These are phyloP conservation scores for Dinomys branickii DNA, from an alignment of 2,113 vertebrate species.

Conservation along the genomic window DNA sequence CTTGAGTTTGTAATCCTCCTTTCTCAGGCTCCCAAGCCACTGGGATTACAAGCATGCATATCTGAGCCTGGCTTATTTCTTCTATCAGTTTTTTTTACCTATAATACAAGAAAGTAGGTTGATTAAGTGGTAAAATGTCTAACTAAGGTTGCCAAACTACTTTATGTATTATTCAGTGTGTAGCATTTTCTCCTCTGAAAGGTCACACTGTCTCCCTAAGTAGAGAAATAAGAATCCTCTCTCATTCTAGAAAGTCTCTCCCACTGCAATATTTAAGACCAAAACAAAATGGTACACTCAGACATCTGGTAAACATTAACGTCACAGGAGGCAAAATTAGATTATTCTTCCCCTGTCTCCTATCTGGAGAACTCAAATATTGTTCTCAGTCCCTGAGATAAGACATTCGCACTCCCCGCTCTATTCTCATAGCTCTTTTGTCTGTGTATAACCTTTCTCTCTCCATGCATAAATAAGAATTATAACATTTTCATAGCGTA, in stretches of 20 bases:
- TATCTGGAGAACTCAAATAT: not conserved
- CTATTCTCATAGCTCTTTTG: not conserved
- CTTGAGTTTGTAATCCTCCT: not conserved
- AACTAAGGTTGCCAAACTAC: not conserved
- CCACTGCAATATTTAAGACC: not conserved
- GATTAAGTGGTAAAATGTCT: not conserved
- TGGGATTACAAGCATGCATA: not conserved
- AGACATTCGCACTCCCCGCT: not conserved
- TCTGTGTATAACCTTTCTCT: not conserved
- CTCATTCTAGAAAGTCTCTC: not conserved
- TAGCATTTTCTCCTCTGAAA: not conserved
- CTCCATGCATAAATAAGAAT: not conserved
- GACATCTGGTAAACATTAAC: not conserved
- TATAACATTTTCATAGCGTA: not conserved
- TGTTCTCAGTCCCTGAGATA: not conserved
- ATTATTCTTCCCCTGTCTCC: not conserved
- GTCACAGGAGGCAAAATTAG: not conserved
- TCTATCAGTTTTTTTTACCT: not conserved
- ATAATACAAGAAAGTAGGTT: not conserved
- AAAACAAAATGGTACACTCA: conserved; percentile 2
- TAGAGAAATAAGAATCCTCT: not conserved
- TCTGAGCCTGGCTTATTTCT: not conserved
- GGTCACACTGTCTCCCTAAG: not conserved
- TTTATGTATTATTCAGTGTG: not conserved
- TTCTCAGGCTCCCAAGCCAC: not conserved